Base-by-base conservation (phyloP, 2,113 vertebrate species). In the Chloroceryle aenea region DNA sequence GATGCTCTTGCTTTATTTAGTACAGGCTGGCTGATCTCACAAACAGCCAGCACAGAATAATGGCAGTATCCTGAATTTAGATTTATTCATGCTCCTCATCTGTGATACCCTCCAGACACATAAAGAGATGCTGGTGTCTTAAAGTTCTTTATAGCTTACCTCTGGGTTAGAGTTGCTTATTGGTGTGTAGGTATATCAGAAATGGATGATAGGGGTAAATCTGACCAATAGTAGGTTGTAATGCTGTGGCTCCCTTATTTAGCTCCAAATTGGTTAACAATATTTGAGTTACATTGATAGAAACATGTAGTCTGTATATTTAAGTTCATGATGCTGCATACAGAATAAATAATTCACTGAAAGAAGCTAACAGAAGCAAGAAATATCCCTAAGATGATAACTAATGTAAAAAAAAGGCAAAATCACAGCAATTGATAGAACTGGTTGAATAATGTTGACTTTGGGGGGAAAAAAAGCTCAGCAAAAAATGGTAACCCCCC, bases 401-500 rank as follows among this genome's bases (percentile, higher is more conserved):
- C 62, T 61, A 47, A 45, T 42, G 15, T 61, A 26, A 83, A 91
- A 83, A 91, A 59, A 42, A 4, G n/a, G 50, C 6, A 14, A 36
- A 82, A 71, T 4, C 85, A 8, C 36, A 45, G 3, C 21, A 38
- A 4, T 25, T 32, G 21, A 4, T 58, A 56, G 43, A 85, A 38
- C 8, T 52, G 12, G 12, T 58, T 83, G n/a, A 83, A 36, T 62
- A 50, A 78, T 27, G 7, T n/a, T 66, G 12, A 23, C 59, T 73
- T 89, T 80, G 25, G 40, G 29, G 63, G 45, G 45, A 45, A 47
- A 22, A 76, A 83, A 77, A 55, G 20, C 25, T 93, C 2, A 10
- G 23, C 18, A 4, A 12, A 5, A 18, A 12, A 4, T 0, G 1
- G 42, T 14, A 0, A 58, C 80, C 56, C 14, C 21, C 12, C 11